Base-by-base conservation (phyloP, 1,140 invertebrate species). In the Drosophila eugracilis region DNA sequence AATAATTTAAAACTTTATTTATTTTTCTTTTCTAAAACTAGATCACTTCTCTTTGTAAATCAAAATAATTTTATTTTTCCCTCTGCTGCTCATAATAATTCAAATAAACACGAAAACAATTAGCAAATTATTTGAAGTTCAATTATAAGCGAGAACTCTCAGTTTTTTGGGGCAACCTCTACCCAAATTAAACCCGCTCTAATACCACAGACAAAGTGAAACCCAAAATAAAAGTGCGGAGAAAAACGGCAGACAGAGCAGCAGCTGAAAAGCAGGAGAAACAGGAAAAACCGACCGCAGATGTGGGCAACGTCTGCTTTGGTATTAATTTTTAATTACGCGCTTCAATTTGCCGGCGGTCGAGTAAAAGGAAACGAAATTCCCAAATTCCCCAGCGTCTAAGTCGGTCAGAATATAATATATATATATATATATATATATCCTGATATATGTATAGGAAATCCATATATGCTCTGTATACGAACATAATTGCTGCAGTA, bases 321-420 rank as follows among this genome's bases (percentile, higher is more conserved):
- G 49, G 62, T 37, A 78, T 75, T 79, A 78, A 79, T 75, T 70
- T 79, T 79, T 63, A 79, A 79, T 79, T 79, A 79, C 57, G 70
- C 76, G 76, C 76, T 75, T 75, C 70, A 79, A 52, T 78, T 78
- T 63, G 32, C 53, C 28, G 37, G 26, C 24, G 24, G 30, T 39
- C 19, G 32, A 47, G 39, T n/a, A 52, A 45, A 57, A 41, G 22
- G 19, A 72, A 54, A 58, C 15, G 34, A 36, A 49, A 39, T 58
- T 48, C 41, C 12, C 1, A 9, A 66, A 65, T 54, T 52, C 28
- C 37, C 47, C 26, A 21, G n/a, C 6, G 50, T 50, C 37, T 24
- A 58, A 57, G 55, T 53, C 47, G 4, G 48, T 9, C n/a, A 39
- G 47, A 28, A 19, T 30, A 24, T 47, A 15, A 14, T 24, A 4